Base-by-base conservation (phyloP, 1,140 invertebrate species). In the Rhynchophorus ferrugineus region DNA sequence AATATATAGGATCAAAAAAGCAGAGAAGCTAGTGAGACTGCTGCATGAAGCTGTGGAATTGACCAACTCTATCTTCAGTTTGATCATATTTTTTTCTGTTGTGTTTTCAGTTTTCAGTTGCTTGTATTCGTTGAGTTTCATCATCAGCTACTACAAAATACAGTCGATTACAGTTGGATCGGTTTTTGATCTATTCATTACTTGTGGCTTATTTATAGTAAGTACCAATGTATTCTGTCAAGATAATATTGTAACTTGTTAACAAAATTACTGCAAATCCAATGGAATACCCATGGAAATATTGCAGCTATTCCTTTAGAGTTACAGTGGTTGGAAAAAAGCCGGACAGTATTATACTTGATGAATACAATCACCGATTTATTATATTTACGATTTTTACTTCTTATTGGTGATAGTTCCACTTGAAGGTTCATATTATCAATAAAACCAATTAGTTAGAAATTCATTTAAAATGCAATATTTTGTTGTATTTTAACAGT, bases 1-100 rank as follows among this genome's bases (percentile, higher is more conserved):
- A 20, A n/a, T 51, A 18, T 21, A 16, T 7, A 36, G 17, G 14
- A 51, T 51, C 2, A 51, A 44, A 38, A 20, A 34, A 36, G 9
- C 37, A 41, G 39, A 51, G 36, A 51, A 51, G 16, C 17, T 51
- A 2, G 20, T 51, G 6, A 34, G 39, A 13, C 22, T 7, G 20
- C 33, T 51, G 11, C 9, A 51, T 21, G 7, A 41, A 3, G 0
- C 38, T 5, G 22, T 49, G 5, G 14, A 18, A 16, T 2, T 7
- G 7, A 3, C 19, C 1, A 44, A 51, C 14, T 3, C 34, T 36
- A 13, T 51, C 0, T 51, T 51, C 17, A 39, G 49, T 3, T 38
- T 20, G 16, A 2, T 8, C n/a, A 22, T 51, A 34, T 51, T 51
- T 22, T 14, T 51, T 13, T 35, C 29, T 9, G 14, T 36, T 2